Evolutionary conservation across 2,888 invertebrate genomes (phyloP), one percentile per base, ranked within the genome.

Genomic region (Latrodectus elegans): DNA sequence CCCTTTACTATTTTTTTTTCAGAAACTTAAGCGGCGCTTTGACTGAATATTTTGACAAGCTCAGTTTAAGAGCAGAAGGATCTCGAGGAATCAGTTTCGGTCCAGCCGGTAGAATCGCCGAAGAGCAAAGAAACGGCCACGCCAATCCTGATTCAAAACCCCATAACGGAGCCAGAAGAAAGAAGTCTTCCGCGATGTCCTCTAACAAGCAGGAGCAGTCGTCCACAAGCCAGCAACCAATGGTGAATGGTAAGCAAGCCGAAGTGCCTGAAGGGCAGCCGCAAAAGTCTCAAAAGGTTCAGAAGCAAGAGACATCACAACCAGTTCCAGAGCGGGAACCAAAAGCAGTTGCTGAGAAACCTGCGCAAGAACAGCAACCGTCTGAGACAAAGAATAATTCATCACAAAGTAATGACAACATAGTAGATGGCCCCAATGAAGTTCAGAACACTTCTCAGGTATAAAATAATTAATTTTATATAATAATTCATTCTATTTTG

Each of bases 41-140:
- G 38, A 89, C 65, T 9, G 84, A 82, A 53, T 86, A 89, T 38
- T 87, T 89, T 51, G 76, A 89, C 65, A 89, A 89, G 38, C 73
- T 90, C 26, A 87, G 84, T 65, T 55, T 90, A 14, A 83, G 89
- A 14, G 89, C 88, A 11, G 89, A 90, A 78, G 90, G 90, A 2
- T 89, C 89, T 11, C 82, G 88, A 11, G 90, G 90, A 64, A 84
- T 90, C 26, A 90, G 89, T 70, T 90, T 90, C 75, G 90, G 90
- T 49, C 77, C 83, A 8, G 38, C 76, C 17, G 85, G 64, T 6
- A 70, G 64, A 51, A 70, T 86, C 17, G 64, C 86, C 22, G 86
- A 86, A 17, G 86, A 86, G 15, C 81, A 86, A 15, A 51, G 86
- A 14, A 86, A 86, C 86, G 86, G 86, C 11, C 86, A 86, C 81